A percentile compares a stretch with the other conserved stretches of the same genome.
phyloP scores from a whole-genome alignment of 1,140 invertebrate genomes.

The Solenopsis invicta region DNA sequence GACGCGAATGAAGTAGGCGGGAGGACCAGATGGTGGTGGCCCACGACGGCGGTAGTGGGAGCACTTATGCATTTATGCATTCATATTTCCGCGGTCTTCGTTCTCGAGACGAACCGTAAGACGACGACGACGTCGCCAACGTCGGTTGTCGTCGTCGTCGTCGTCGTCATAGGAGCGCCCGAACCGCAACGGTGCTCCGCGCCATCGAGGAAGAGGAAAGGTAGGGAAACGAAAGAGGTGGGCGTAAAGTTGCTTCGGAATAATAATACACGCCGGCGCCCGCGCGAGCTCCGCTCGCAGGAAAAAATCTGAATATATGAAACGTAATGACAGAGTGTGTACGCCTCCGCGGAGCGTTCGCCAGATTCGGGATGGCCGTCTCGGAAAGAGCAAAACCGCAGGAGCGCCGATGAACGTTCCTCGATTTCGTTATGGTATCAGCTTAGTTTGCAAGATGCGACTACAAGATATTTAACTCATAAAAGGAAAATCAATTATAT shows the following conservation, averaged over 20 bases:
- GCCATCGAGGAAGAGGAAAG: constrained; percentile 52
- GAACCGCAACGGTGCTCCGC: constrained; percentile 72
- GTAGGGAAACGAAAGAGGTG: constrained; percentile 70
- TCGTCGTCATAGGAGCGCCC: constrained; percentile 68
- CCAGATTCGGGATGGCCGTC: constrained; percentile 36
- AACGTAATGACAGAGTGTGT: constrained; percentile 84
- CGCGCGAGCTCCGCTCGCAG: constrained; percentile 75
- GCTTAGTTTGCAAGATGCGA: not conserved
- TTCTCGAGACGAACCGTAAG: constrained; percentile 79
- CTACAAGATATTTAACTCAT: not conserved
- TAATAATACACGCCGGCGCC: constrained; percentile 86
- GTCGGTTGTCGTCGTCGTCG: constrained; percentile 62
- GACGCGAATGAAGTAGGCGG: constrained; percentile 68
- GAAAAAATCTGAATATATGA: constrained; percentile 88
- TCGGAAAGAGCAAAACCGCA: constrained; percentile 21
- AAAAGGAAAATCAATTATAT: not conserved
- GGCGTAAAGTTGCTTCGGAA: constrained; percentile 86
- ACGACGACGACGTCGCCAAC: constrained; percentile 75
- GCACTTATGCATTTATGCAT: constrained; percentile 88
- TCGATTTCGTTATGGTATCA: constrained; percentile 24
- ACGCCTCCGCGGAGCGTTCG: constrained; percentile 74
- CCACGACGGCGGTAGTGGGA: constrained; percentile 76
- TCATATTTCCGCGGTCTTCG: constrained; percentile 86
- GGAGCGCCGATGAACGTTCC: not conserved
- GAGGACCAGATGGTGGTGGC: constrained; percentile 73